Conservation (phyloP, 2,797 vertebrate species). For the Coluber constrictor region DNA sequence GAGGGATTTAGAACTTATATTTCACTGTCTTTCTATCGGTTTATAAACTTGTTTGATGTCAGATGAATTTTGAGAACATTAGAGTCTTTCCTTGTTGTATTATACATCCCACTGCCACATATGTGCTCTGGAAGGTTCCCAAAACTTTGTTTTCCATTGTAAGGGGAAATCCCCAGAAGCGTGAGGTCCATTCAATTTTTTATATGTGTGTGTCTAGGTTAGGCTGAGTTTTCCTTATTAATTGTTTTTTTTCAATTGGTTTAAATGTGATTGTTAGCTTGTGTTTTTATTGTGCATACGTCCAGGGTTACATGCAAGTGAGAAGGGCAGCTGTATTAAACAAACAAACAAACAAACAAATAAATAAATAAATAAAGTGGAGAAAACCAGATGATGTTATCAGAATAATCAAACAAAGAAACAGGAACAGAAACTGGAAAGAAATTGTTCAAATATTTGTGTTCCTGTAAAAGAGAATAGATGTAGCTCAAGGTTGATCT, state of each 20-base stretch:
- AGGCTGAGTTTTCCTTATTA: background rate
- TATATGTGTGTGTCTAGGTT: background rate
- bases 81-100: background rate
- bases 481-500: background rate
- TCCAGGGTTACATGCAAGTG: background rate
- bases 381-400: background rate
- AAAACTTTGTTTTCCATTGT: background rate
- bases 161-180: background rate
- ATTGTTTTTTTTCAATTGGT: background rate
- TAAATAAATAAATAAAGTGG: background rate
- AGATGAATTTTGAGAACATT: background rate
- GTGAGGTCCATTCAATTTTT: background rate
- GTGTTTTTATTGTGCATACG: background rate
- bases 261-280: background rate
- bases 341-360: background rate
- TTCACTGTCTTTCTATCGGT: background rate
- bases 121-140: background rate
- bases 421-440: background rate
- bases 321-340: background rate
- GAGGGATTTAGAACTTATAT: background rate
- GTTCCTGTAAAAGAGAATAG: background rate
- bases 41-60: background rate
- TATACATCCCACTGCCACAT: background rate
- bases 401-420: background rate
- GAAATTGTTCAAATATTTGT: background rate